phyloP scores from a whole-genome alignment of 2,797 vertebrate species.

The Thunnus albacares region DNA sequence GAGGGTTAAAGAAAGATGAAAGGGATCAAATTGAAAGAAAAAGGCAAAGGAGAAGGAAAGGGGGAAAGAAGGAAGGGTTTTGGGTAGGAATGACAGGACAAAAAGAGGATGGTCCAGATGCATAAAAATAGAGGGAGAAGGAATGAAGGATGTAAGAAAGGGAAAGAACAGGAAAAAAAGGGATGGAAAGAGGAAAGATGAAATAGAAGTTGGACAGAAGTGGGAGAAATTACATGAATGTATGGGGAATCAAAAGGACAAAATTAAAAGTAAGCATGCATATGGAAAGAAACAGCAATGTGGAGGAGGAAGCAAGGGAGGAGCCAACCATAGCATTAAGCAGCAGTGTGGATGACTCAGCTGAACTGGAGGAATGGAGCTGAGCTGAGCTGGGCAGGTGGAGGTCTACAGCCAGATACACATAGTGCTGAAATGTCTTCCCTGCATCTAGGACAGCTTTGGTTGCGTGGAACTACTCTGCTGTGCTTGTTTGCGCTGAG shows the following conservation, averaged over 20 bases:
- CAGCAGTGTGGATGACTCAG: slow-evolving; percentile 58
- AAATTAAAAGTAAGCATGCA: background rate
- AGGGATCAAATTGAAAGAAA: too few relatives aligned
- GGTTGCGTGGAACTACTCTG: slow-evolving; percentile 16
- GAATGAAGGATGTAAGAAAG: background rate
- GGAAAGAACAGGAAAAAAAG: background rate
- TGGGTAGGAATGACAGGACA: background rate
- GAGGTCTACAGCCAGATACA: slow-evolving; percentile 37
- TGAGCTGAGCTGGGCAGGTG: slow-evolving; percentile 59
- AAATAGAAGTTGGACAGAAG: background rate
- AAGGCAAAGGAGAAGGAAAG: background rate
- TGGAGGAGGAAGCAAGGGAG: slow-evolving; percentile 4
- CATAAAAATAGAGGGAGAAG: background rate
- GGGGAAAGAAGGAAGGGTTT: background rate
- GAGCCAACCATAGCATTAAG: slow-evolving; percentile 38
- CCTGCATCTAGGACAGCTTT: slow-evolving; percentile 51
- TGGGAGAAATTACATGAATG: background rate
- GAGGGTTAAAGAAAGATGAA: background rate
- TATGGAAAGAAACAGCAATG: background rate
- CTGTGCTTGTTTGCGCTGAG: slow-evolving; percentile 23
- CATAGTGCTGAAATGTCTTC: slow-evolving; percentile 55
- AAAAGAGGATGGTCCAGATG: too few relatives aligned
- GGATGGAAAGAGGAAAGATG: background rate
- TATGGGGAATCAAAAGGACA: background rate
- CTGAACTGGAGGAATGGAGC: slow-evolving; percentile 50